A percentile compares a stretch with the other conserved stretches of the same genome.
phyloP scores from a whole-genome alignment of 1,140 invertebrate genomes.

The Papilio dardanus region DNA sequence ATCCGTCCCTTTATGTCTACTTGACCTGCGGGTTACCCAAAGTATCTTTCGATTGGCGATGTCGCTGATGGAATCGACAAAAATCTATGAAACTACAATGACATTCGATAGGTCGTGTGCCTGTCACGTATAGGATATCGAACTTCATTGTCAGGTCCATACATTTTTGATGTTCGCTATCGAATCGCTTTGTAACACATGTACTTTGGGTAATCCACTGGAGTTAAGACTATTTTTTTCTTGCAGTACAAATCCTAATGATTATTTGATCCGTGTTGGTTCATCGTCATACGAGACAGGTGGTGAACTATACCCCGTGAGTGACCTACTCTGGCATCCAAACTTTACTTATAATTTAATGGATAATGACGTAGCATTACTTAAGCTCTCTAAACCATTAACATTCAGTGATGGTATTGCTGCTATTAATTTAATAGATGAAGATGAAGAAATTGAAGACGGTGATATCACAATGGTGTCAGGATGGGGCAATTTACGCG shows the following conservation, averaged over 20 bases:
- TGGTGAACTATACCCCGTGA: slow-evolving; percentile 62
- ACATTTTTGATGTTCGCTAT: too few relatives aligned
- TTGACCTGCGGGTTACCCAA: too few relatives aligned
- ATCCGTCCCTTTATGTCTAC: too few relatives aligned
- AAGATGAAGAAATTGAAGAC: slow-evolving; percentile 66
- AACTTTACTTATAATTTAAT: slow-evolving; percentile 62
- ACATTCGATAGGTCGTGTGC: too few relatives aligned
- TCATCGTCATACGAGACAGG: slow-evolving; percentile 64
- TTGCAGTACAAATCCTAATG: slow-evolving; percentile 48
- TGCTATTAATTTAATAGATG: slow-evolving; percentile 77
- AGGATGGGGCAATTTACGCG: slow-evolving; percentile 69
- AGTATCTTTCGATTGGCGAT: too few relatives aligned
- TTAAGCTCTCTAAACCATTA: slow-evolving; percentile 83
- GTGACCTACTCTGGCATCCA: slow-evolving; percentile 59
- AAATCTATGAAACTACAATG: too few relatives aligned
- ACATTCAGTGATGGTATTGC: slow-evolving; percentile 78
- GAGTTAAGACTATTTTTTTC: too few relatives aligned
- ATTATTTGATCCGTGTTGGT: slow-evolving; percentile 63
- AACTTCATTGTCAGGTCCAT: too few relatives aligned
- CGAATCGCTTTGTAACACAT: too few relatives aligned
- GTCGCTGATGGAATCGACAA: too few relatives aligned
- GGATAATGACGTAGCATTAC: slow-evolving; percentile 84
- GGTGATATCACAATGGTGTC: slow-evolving; percentile 65
- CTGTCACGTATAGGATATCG: too few relatives aligned
- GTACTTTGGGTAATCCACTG: too few relatives aligned